Evolutionary conservation across 2,113 vertebrate genomes (phyloP).

Genomic region (Ageneiosus marmoratus): DNA sequence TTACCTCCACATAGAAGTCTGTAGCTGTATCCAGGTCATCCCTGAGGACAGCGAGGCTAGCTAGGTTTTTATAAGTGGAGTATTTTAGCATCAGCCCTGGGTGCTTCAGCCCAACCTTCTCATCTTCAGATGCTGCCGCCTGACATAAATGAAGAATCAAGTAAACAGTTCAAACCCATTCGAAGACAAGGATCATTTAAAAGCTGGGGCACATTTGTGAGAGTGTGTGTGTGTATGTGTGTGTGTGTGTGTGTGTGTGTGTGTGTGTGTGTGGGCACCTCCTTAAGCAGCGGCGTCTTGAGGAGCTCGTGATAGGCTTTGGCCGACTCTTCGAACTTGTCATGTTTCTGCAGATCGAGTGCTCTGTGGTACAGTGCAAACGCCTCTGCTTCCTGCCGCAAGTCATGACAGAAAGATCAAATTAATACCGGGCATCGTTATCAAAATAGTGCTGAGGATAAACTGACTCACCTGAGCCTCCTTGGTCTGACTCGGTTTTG

Average conservation of each 20-base stretch:
- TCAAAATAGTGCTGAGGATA: background rate
- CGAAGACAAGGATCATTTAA: background rate
- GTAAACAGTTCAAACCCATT: background rate
- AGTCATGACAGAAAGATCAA: background rate
- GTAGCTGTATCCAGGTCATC: slow-evolving; percentile 91
- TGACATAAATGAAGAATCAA: slow-evolving; percentile 57
- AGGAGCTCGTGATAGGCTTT: slow-evolving; percentile 94
- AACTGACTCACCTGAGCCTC: slow-evolving; percentile 85
- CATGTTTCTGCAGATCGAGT: slow-evolving; percentile 96
- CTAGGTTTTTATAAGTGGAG: slow-evolving; percentile 96
- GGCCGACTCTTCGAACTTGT: slow-evolving; percentile 91
- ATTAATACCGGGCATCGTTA: background rate
- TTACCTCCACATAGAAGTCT: slow-evolving; percentile 94
- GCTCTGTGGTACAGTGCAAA: slow-evolving; percentile 97
- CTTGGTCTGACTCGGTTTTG: slow-evolving; percentile 88
- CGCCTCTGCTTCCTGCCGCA: slow-evolving; percentile 89
- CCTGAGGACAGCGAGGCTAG: slow-evolving; percentile 82
- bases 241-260: background rate
- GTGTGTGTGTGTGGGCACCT: slow-evolving; percentile 71
- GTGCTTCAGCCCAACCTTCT: slow-evolving; percentile 90
- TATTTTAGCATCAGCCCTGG: slow-evolving; percentile 96
- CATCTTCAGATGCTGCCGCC: slow-evolving; percentile 89
- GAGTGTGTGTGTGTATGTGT: too few relatives aligned
- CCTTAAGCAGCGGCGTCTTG: slow-evolving; percentile 89
- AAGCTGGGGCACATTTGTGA: too few relatives aligned